Evolutionary conservation across 2,113 vertebrate genomes (phyloP).

Genomic region (Platysternon megacephalum): DNA sequence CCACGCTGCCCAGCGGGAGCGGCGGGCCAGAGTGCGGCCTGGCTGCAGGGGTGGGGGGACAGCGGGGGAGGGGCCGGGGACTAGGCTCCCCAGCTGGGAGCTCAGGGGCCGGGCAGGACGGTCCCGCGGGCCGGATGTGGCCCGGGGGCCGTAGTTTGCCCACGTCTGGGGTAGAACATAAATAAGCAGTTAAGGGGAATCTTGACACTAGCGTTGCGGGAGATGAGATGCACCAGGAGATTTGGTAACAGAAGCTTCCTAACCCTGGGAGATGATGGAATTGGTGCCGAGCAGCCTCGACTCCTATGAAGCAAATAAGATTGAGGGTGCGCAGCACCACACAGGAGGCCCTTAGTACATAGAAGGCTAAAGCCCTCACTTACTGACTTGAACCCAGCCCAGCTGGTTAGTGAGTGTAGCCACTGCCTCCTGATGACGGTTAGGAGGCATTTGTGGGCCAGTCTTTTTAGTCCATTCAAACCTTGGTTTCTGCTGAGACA

Average conservation of each 20-base stretch:
- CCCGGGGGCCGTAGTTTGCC: too few relatives aligned
- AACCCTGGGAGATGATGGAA: neutral
- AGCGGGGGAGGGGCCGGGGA: too few relatives aligned
- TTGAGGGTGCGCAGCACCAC: neutral
- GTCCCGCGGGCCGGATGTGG: too few relatives aligned
- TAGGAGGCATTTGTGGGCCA: neutral
- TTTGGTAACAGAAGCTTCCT: neutral
- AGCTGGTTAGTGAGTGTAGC: neutral
- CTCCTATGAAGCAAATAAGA: neutral
- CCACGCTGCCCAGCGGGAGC: too few relatives aligned
- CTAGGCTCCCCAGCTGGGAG: too few relatives aligned
- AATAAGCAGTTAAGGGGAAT: neutral
- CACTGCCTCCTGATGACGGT: neutral
- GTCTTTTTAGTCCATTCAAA: neutral
- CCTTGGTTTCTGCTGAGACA: neutral
- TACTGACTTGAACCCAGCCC: constrained; percentile 1
- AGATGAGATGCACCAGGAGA: neutral
- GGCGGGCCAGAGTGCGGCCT: too few relatives aligned
- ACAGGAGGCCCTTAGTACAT: neutral
- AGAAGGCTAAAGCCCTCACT: neutral
- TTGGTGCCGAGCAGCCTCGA: neutral
- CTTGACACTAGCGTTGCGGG: neutral
- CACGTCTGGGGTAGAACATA: neutral
- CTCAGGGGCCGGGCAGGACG: too few relatives aligned
- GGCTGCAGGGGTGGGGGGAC: too few relatives aligned